Evolutionary conservation across 1,140 invertebrate genomes (phyloP), one percentile per base, ranked within the genome.

Genomic region (Battus philenor): DNA sequence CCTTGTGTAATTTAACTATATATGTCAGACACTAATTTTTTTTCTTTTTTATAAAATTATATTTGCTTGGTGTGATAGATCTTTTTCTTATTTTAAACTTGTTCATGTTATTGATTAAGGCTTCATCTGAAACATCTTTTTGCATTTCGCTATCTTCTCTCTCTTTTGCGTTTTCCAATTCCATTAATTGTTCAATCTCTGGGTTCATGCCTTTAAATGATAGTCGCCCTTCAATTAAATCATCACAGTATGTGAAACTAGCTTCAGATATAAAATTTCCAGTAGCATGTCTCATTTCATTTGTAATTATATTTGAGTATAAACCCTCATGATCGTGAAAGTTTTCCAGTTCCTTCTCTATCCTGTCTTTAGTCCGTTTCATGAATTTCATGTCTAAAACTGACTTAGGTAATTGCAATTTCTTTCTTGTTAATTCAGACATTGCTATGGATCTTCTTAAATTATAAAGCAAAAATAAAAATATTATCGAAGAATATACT

Each of bases 141-240:
- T 90, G 87, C 59, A 88, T 87, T 27, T 85, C 71, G 15, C 72
- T 38, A 20, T 74, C 58, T 1, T 53, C 53, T 39, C 75, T 56
- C 50, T 86, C 70, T 17, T 80, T 73, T 4, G 44, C 51, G 38
- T 57, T 79, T 26, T 87, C 85, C 41, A 86, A 57, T 58, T 91
- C 90, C 89, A 94, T 91, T 4, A 93, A 48, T 47, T 89, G 89
- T 73, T 97, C 95, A 52, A 97, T 90, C 80, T 94, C 93, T 24
- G 93, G 93, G 86, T 97, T 97, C 89, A 95, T 95, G 6, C 95
- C 95, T 59, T 92, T 91, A 77, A 91, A 97, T 47, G 95, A 97
- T 30, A 95, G 80, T 59, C 95, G 87, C 3, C 95, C 95, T 68
- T 93, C 93, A 7, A 90, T 86, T 5, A 97, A 84, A 50, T 91